Evolutionary conservation across 2,888 invertebrate species (phyloP), one percentile per base, ranked within the genome.

Genomic region (Camptogramma bilineatum): DNA sequence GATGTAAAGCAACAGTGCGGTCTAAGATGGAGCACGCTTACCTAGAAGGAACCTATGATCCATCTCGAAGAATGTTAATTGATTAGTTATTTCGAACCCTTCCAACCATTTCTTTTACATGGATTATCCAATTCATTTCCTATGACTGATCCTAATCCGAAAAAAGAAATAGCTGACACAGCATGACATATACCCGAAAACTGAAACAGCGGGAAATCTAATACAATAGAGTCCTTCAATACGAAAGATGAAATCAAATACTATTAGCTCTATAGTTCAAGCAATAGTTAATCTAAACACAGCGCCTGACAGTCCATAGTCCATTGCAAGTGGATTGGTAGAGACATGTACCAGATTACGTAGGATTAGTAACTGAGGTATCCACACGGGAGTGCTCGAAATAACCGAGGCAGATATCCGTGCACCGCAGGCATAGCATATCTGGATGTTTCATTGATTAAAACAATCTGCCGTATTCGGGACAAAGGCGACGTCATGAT

Each of bases 291-390:
- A 48, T 31, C 47, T 48, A 8, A 34, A 10, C 0, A 0, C 13
- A 28, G 2, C 19, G 19, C 0, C 2, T 16, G 46, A 55, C 46
- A 31, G 55, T 5, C n/a, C 8, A 31, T 1, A 34, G 2, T 56
- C 10, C 16, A 18, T 9, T 18, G 13, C 10, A 52, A 18, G 10
- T 13, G 9, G 10, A 9, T 34, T 19, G n/a, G 4, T 4, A 52
- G 56, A 21, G 34, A 56, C 8, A 34, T n/a, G 34, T 19, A n/a
- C n/a, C 10, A 24, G 34, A 34, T 39, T 34, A 39, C 48, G 55
- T 48, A 31, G 56, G 56, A 56, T 56, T 46, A 55, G 46, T 47
- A 31, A 17, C 34, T 13, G 34, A 47, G 47, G 48, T 56, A 56
- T 48, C 31, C 55, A 47, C 18, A 24, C 2, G 55, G 47, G 47